Conservation (phyloP, 1,140 invertebrate genomes). For the Bombus superbus region DNA sequence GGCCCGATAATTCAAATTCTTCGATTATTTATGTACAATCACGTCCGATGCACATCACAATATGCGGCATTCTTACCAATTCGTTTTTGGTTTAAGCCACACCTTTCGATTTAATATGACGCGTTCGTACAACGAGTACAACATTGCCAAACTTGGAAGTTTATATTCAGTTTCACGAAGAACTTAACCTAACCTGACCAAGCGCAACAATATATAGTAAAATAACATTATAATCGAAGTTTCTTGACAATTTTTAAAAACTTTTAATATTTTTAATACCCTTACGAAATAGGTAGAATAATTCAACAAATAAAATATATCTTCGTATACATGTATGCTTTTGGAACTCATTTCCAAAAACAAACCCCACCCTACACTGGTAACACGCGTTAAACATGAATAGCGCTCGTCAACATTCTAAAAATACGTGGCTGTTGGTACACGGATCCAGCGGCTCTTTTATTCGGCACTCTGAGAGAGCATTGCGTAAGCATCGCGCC, state of each 20-base stretch:
- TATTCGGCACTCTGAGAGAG: constrained; percentile 59
- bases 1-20: background rate
- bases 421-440: constrained; percentile 72
- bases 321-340: background rate
- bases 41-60: background rate
- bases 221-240: background rate
- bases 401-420: constrained; percentile 69
- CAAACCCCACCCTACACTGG: background rate
- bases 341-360: background rate
- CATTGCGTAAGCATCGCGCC: constrained; percentile 69
- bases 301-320: background rate
- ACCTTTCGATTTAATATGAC: constrained; percentile 6
- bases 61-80: background rate
- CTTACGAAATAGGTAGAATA: background rate
- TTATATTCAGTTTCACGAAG: background rate
- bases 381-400: constrained; percentile 9
- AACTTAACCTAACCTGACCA: background rate
- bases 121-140: background rate
- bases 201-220: background rate
- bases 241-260: background rate
- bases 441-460: constrained; percentile 75
- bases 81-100: constrained; percentile 1
- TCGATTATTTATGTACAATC: background rate
- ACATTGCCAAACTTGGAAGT: constrained; percentile 4
- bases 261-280: background rate